Conservation (phyloP, 2,113 vertebrate species). For the Cygnus atratus region DNA sequence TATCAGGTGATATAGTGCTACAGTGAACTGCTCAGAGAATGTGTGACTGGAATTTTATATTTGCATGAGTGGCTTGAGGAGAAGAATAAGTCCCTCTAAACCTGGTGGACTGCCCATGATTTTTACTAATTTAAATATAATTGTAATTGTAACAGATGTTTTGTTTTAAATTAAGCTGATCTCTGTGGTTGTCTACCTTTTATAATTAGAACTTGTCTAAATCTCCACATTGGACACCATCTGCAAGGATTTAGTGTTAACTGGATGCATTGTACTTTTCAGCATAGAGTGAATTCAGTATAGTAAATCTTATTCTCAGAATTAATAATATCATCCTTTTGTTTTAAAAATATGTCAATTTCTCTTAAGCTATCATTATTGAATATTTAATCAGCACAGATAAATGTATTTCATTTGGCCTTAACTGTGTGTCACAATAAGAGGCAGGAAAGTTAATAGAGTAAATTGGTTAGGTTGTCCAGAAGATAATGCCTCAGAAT, state of each 20-base stretch:
- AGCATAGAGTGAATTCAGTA: neutral
- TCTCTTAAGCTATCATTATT: conserved; percentile 47
- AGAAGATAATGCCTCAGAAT: neutral
- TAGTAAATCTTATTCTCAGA: neutral
- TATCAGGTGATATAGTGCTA: neutral
- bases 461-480: conserved; percentile 3
- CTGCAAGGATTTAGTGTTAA: neutral
- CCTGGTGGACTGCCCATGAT: neutral
- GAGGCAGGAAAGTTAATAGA: conserved; percentile 47
- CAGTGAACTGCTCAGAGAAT: neutral
- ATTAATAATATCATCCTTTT: conserved; percentile 38
- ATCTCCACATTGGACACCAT: neutral
- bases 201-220: conserved; percentile 7
- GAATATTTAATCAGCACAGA: conserved; percentile 61
- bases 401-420: conserved; percentile 64
- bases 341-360: conserved; percentile 62
- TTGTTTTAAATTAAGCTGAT: neutral
- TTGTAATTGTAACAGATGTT: neutral
- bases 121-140: neutral
- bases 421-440: conserved; percentile 46
- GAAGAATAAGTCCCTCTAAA: neutral
- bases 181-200: neutral
- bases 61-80: neutral
- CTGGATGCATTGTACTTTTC: neutral
- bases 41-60: neutral